Percentiles rank a stretch among this genome's conserved stretches.
Conservation (phyloP, 2,797 vertebrate genomes). For the Chaetophractus vellerosus region DNA sequence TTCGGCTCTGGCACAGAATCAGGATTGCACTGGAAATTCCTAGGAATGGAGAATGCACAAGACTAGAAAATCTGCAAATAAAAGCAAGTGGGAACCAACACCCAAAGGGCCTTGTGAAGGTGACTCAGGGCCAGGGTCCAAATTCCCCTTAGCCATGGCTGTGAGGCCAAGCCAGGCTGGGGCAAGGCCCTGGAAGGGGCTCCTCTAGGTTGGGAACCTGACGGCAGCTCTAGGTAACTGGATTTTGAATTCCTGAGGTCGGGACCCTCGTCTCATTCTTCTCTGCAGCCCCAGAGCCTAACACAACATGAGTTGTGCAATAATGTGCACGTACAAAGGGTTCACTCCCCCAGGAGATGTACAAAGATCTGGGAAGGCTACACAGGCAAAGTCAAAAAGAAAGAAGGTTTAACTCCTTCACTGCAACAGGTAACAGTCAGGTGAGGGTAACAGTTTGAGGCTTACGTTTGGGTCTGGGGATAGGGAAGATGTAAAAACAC, state of each 20-base stretch:
- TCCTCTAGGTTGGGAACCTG: background rate
- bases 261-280: rapidly evolving
- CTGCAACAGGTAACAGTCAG: background rate
- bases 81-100: background rate
- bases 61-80: background rate
- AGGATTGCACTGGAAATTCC: background rate
- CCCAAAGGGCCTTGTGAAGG: background rate
- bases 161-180: background rate
- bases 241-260: background rate
- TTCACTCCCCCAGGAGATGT: background rate
- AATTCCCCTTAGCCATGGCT: background rate
- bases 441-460: background rate
- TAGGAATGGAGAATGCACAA: background rate
- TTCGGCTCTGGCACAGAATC: too few relatives aligned
- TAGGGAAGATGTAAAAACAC: background rate
- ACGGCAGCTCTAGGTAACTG: background rate
- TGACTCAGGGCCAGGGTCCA: background rate
- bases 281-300: background rate
- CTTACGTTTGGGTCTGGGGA: background rate
- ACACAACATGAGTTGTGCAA: background rate
- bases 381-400: background rate
- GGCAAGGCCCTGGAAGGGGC: background rate
- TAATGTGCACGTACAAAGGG: rapidly evolving
- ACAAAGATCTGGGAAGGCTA: background rate
- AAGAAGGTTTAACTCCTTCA: background rate